Percentiles rank a stretch among this genome's conserved stretches.
phyloP scores from a whole-genome alignment of 2,797 vertebrate species.

The Echiichthys vipera region DNA sequence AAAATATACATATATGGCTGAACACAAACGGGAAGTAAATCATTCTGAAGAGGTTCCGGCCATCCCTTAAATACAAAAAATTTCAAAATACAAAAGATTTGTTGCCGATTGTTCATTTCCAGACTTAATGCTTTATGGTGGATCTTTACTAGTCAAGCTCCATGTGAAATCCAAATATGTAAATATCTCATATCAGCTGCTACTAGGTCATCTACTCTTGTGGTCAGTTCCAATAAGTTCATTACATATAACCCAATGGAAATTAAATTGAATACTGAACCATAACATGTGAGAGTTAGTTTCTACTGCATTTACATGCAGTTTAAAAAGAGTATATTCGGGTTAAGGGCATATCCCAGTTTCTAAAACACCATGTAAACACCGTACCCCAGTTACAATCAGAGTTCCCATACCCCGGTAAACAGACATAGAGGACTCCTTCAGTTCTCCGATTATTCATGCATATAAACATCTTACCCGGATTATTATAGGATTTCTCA shows the following conservation, averaged over 20 bases:
- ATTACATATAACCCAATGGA: constrained; percentile 14
- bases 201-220: not conserved
- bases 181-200: constrained; percentile 6
- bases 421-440: too few relatives aligned
- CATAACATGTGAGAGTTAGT: constrained; percentile 6
- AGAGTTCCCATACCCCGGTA: too few relatives aligned
- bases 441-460: too few relatives aligned
- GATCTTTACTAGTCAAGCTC: constrained; percentile 2
- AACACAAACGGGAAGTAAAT: not conserved
- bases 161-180: constrained; percentile 11
- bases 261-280: constrained; percentile 6
- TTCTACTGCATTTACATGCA: too few relatives aligned
- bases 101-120: constrained; percentile 11
- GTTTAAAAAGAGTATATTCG: too few relatives aligned
- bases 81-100: too few relatives aligned
- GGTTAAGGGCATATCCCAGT: too few relatives aligned
- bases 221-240: not conserved
- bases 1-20: not conserved
- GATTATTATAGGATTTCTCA: too few relatives aligned
- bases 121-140: constrained; percentile 26
- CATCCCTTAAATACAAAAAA: not conserved
- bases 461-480: too few relatives aligned
- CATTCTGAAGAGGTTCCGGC: not conserved
- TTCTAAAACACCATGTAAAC: too few relatives aligned
- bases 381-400: too few relatives aligned